These are phyloP conservation scores for Echeneis naucrates DNA, from an alignment of 2,797 vertebrate genomes.

Conservation along the genomic window DNA sequence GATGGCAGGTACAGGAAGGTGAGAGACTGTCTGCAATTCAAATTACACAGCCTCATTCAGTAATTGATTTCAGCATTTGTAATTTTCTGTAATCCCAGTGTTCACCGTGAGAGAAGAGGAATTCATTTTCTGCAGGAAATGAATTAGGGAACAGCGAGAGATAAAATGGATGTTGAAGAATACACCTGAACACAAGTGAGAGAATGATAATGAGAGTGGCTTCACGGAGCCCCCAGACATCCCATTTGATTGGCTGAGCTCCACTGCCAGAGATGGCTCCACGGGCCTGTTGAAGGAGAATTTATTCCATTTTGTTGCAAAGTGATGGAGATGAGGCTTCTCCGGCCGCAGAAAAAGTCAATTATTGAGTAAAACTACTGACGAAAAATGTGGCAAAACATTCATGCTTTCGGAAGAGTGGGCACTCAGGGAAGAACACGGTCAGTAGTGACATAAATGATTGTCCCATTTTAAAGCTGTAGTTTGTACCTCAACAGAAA, in stretches of 20 bases:
- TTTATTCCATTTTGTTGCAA: constrained; percentile 72
- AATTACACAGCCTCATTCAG: constrained; percentile 57
- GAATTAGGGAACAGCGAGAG: constrained; percentile 58
- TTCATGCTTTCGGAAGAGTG: constrained; percentile 35
- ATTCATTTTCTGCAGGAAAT: constrained; percentile 77
- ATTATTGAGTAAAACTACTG: constrained; percentile 54
- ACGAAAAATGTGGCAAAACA: constrained; percentile 37
- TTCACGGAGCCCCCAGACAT: constrained; percentile 51
- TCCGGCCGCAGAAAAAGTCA: constrained; percentile 59
- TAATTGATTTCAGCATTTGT: constrained; percentile 75
- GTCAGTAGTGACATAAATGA: constrained; percentile 43
- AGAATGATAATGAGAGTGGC: constrained; percentile 65
- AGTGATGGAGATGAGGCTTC: constrained; percentile 68
- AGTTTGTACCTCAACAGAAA: constrained; percentile 5
- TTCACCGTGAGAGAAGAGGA: constrained; percentile 64
- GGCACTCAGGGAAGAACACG: background rate
- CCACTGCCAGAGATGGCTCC: constrained; percentile 48
- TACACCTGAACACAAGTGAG: constrained; percentile 72
- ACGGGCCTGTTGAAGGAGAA: constrained; percentile 55
- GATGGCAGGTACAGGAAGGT: constrained; percentile 46
- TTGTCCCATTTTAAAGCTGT: constrained; percentile 11
- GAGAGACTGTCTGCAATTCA: constrained; percentile 42
- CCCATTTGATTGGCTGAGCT: constrained; percentile 66
- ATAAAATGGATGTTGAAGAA: constrained; percentile 75
- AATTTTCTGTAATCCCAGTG: constrained; percentile 73